Percentiles rank a stretch among this genome's conserved stretches.
Conservation (phyloP, 92 coral and sea anemone species). For the Porites rus region DNA sequence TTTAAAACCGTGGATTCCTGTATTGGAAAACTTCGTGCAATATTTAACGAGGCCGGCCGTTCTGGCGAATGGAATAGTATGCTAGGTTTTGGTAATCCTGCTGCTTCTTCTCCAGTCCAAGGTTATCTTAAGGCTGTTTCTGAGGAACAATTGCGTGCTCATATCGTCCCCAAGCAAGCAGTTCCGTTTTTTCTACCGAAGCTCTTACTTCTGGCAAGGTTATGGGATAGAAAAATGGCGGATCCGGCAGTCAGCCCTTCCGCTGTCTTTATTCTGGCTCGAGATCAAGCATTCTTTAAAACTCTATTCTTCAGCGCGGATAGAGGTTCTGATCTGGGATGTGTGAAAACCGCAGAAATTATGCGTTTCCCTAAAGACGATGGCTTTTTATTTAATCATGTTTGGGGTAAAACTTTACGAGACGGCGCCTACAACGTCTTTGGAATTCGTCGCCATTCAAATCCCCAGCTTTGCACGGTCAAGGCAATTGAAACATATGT, state of each 20-base stretch:
- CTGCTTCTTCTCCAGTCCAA: constrained; percentile 59
- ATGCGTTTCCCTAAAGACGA: constrained; percentile 68
- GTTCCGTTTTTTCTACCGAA: constrained; percentile 59
- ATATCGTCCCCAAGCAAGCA: constrained; percentile 66
- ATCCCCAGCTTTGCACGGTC: constrained; percentile 62
- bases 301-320: constrained; percentile 70
- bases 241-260: constrained; percentile 42
- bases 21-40: constrained; percentile 65
- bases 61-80: constrained; percentile 50
- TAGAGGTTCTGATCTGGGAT: constrained; percentile 62
- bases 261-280: constrained; percentile 51
- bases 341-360: constrained; percentile 57
- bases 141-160: constrained; percentile 66
- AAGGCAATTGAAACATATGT: constrained; percentile 66
- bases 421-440: constrained; percentile 73
- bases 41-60: constrained; percentile 64
- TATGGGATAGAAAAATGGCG: constrained; percentile 32
- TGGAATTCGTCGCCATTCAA: constrained; percentile 63
- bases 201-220: constrained; percentile 47
- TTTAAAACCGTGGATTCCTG: constrained; percentile 60
- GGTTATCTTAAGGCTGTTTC: constrained; percentile 37
- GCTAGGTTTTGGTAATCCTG: constrained; percentile 65
- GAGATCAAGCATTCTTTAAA: constrained; percentile 73
- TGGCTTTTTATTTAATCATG: constrained; percentile 68
- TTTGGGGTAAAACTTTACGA: constrained; percentile 72